Evolutionary conservation across 2,113 vertebrate species (phyloP), one percentile per base, ranked within the genome.

Genomic region (Serilophus lunatus): DNA sequence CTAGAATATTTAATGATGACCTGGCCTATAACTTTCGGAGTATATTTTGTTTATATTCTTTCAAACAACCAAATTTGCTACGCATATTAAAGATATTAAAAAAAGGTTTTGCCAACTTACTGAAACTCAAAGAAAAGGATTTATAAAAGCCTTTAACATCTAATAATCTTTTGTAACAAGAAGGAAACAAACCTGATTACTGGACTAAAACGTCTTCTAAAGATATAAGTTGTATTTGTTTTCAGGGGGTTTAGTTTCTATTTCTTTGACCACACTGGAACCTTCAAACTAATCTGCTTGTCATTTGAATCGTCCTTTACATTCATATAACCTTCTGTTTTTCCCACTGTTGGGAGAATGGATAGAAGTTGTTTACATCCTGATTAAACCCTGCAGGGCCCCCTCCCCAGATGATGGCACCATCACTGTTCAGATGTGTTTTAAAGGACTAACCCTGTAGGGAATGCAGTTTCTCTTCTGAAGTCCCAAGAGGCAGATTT

Each of bases 351-450:
- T 80, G 63, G 82, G 42, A 88, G 75, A 92, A 90, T 47, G 78
- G 89, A 82, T 51, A 70, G 45, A 91, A 91, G 78, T 68, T 95
- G 89, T 96, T 97, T 95, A 96, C 94, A 90, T 90, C 82, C 85
- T 83, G 92, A 91, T 95, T 96, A 89, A 91, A 80, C 25, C 82
- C 75, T 57, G 26, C 31, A 63, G 86, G 70, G 42, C 61, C 36
- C 44, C 72, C 59, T 60, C 47, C 86, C 44, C 66, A 26, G 74
- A 75, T 53, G 86, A 90, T 19, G 61, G 86, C 53, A 95, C 31
- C 45, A 45, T 53, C 61, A 42, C 77, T 76, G 94, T 44, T 86
- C 65, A 89, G 77, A 89, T 0, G 1, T 60, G 47, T 44, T 93
- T 69, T 76, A 82, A 92, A 92, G 75, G 66, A 69, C 86, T 61